Base-by-base conservation (phyloP, 2,797 vertebrate species). In the Cryptoprocta ferox region DNA sequence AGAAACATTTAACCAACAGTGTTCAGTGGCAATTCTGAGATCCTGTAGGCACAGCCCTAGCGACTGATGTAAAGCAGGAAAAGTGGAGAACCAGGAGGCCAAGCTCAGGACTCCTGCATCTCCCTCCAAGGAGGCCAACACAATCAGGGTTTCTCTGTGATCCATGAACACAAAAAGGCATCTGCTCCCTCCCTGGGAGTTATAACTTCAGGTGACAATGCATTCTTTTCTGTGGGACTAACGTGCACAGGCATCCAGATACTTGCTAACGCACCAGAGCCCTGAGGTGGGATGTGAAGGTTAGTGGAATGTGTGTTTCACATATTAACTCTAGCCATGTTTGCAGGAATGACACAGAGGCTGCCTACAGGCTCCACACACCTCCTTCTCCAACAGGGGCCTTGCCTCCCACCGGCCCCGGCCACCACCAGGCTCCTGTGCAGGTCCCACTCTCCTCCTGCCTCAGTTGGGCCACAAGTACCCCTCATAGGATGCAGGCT, bases 231-330 rank as follows among this genome's bases (percentile, higher is more conserved):
- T 87, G 50, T 75, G 32, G 75, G 83, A 86, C 78, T 96, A 97
- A 97, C 97, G 21, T 93, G 63, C 94, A 94, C 92, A 92, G 93
- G 97, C 95, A 91, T 97, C 97, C 75, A 78, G 97, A 97, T n/a
- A 30, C 39, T 65, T 32, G n/a, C n/a, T 30, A 16, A 53, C 24
- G 56, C 24, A 24, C 28, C 28, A 26, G 19, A 32, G 18, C 63
- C 10, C 65, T 4, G 39, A 6, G 45, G 11, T 39, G 18, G 37
- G 24, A 59, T 1, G 3, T 39, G 76, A 80, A 63, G 39, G 37
- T 35, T 39, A 66, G 28, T 6, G 9, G 30, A 35, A 19, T 42
- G 32, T 1, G 3, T 37, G 24, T 68, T 42, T 24, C 61, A 30
- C 16, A 73, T 13, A 65, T 18, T 14, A 79, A 75, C 48, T 68